Evolutionary conservation across 2,797 vertebrate species (phyloP).

Genomic region (Brachyalestes nurse): DNA sequence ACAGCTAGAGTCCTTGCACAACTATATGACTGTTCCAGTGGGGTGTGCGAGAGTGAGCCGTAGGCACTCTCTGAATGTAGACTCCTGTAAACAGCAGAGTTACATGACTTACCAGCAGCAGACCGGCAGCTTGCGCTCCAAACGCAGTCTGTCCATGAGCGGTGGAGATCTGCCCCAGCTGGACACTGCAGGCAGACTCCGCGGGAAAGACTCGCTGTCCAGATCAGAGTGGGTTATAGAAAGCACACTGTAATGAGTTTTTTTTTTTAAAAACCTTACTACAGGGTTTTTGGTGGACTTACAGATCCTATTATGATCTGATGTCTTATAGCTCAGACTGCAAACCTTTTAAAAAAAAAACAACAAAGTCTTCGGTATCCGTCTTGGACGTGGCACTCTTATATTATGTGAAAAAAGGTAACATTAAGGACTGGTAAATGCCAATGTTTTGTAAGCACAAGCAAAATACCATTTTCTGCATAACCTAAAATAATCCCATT

Average conservation of each 20-base stretch:
- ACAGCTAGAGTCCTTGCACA: constrained; percentile 78
- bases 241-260: constrained; percentile 70
- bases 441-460: constrained; percentile 72
- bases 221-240: constrained; percentile 93
- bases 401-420: constrained; percentile 19
- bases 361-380: constrained; percentile 24
- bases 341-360: constrained; percentile 10
- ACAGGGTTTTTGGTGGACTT: constrained; percentile 39
- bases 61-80: constrained; percentile 86
- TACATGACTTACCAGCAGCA: constrained; percentile 71
- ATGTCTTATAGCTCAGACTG: constrained; percentile 33
- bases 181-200: constrained; percentile 71
- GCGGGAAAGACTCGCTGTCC: constrained; percentile 82
- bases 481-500: constrained; percentile 56
- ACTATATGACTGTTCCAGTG: constrained; percentile 92
- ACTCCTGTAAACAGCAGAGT: constrained; percentile 77
- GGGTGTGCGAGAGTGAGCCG: constrained; percentile 83
- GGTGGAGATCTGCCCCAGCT: constrained; percentile 84
- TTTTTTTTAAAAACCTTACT: constrained; percentile 36
- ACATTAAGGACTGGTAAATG: constrained; percentile 24
- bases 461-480: constrained; percentile 74
- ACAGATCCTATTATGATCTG: constrained; percentile 44
- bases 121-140: constrained; percentile 81
- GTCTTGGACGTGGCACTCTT: constrained; percentile 22
- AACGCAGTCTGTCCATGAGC: constrained; percentile 91